These are phyloP conservation scores for Sesia bembeciformis DNA, from an alignment of 2,888 invertebrate species.

Conservation along the genomic window DNA sequence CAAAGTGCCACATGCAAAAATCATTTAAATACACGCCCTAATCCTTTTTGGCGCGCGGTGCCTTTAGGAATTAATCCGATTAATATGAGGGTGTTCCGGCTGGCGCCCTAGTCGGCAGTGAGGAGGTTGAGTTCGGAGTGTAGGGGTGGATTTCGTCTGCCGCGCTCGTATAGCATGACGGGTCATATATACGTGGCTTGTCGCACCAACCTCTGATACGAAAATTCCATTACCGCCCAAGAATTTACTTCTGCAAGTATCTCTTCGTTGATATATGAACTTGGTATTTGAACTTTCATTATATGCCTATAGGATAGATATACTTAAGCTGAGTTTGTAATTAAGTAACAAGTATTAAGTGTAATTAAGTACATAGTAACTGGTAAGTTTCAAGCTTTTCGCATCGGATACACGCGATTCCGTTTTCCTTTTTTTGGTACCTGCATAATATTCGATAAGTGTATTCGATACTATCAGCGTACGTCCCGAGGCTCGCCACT, in stretches of 20 bases:
- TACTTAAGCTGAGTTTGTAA: too few relatives aligned
- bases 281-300: too few relatives aligned
- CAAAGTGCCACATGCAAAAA: conserved; percentile 58
- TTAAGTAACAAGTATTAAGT: too few relatives aligned
- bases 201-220: conserved; percentile 32
- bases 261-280: too few relatives aligned
- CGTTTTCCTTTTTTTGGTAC: too few relatives aligned
- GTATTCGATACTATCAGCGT: too few relatives aligned
- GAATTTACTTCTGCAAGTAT: conserved; percentile 32
- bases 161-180: neutral
- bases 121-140: neutral
- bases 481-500: too few relatives aligned
- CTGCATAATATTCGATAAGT: too few relatives aligned
- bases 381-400: too few relatives aligned
- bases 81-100: conserved; percentile 15
- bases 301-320: too few relatives aligned
- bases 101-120: neutral
- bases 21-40: conserved; percentile 43
- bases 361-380: too few relatives aligned
- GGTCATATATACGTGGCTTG: conserved; percentile 5
- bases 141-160: neutral
- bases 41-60: conserved; percentile 37
- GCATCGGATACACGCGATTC: too few relatives aligned
- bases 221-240: conserved; percentile 59
- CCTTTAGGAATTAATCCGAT: conserved; percentile 58